Evolutionary conservation across 2,113 vertebrate species (phyloP).

Genomic region (Acanthisitta chloris): DNA sequence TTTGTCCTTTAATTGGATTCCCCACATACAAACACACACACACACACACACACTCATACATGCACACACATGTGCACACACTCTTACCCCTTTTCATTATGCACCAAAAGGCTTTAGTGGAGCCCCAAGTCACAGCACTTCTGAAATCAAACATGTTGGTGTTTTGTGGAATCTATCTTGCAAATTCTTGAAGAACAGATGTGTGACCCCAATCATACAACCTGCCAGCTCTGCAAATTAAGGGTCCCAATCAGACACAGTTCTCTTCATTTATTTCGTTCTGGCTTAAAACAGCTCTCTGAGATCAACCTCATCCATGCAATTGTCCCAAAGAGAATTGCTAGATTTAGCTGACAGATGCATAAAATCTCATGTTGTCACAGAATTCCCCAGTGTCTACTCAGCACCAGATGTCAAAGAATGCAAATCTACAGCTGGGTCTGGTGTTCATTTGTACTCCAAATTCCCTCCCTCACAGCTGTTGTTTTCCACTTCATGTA

Average conservation of each 20-base stretch:
- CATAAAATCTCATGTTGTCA: conserved; percentile 41
- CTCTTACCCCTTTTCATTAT: background rate
- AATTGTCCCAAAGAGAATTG: conserved; percentile 17
- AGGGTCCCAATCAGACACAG: background rate
- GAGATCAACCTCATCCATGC: background rate
- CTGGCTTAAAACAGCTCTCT: background rate
- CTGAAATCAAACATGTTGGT: background rate
- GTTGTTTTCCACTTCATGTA: conserved; percentile 45
- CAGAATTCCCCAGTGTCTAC: conserved; percentile 31
- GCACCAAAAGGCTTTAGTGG: background rate
- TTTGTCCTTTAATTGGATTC: background rate
- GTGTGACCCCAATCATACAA: background rate
- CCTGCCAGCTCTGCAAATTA: background rate
- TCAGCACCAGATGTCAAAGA: conserved; percentile 54
- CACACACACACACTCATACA: too few relatives aligned
- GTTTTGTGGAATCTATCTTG: background rate
- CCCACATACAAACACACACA: background rate
- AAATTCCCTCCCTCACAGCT: conserved; percentile 36
- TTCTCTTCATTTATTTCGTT: background rate
- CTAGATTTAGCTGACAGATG: conserved; percentile 51
- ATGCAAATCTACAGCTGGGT: conserved; percentile 50
- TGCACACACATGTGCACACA: fast-evolving
- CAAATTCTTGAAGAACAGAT: background rate
- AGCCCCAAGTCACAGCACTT: background rate
- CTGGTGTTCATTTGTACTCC: conserved; percentile 40